These are phyloP conservation scores for Hemibagrus guttatus DNA, from an alignment of 2,797 vertebrate genomes.

Conservation along the genomic window DNA sequence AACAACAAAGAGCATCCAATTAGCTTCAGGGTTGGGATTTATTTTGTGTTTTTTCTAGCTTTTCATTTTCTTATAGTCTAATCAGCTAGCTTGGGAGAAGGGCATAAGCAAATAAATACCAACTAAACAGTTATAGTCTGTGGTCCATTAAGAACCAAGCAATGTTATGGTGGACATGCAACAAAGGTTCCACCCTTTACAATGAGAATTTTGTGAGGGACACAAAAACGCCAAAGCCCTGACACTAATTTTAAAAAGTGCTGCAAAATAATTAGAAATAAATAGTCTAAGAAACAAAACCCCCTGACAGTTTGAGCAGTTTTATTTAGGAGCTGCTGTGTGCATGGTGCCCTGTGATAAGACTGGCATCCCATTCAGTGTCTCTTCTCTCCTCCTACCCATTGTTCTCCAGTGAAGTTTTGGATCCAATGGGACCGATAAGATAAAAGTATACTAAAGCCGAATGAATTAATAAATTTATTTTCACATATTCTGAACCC, in stretches of 20 bases:
- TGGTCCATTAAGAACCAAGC: conserved; percentile 3
- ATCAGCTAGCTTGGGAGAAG: not conserved
- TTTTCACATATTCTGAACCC: no score
- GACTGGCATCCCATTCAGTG: not conserved
- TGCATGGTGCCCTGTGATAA: not conserved
- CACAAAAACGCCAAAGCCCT: not conserved
- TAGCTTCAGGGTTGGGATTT: not conserved
- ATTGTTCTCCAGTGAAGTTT: not conserved
- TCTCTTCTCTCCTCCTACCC: not conserved
- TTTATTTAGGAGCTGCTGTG: not conserved
- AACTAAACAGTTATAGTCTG: not conserved
- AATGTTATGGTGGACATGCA: not conserved
- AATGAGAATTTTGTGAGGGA: not conserved
- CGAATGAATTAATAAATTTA: not conserved
- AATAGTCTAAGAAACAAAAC: not conserved
- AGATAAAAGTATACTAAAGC: not conserved
- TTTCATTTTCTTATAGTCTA: not conserved
- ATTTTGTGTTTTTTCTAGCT: not conserved
- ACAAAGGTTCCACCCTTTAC: not conserved
- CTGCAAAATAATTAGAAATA: not conserved
- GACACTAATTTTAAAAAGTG: not conserved
- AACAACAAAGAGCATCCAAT: not conserved
- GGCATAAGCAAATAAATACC: not conserved
- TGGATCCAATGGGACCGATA: not conserved
- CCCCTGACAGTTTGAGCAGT: not conserved